These are phyloP conservation scores for Hyalella azteca DNA, from an alignment of 2,888 invertebrate genomes.

Conservation along the genomic window DNA sequence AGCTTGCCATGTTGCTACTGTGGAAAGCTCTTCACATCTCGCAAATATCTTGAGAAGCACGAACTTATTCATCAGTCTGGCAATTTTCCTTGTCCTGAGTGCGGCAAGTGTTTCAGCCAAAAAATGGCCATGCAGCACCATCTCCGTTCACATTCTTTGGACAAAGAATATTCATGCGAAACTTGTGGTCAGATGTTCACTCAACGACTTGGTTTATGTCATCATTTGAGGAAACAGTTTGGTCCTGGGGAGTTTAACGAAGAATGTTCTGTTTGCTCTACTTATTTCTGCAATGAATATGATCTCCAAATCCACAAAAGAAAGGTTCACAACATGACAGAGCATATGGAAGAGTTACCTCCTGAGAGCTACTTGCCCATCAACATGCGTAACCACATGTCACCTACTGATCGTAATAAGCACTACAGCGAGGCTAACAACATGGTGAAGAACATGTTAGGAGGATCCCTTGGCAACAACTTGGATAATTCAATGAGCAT, in stretches of 20 bases:
- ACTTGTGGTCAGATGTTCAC: slow-evolving; percentile 57
- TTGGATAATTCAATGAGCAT: slow-evolving; percentile 49
- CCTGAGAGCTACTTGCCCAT: slow-evolving; percentile 51
- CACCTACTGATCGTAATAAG: slow-evolving; percentile 48
- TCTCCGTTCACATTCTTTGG: slow-evolving; percentile 53
- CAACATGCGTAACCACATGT: slow-evolving; percentile 40
- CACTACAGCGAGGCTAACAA: slow-evolving; percentile 53
- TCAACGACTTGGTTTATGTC: slow-evolving; percentile 55
- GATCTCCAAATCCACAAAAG: slow-evolving; percentile 57
- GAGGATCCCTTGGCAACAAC: slow-evolving; percentile 48
- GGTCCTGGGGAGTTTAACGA: slow-evolving; percentile 52
- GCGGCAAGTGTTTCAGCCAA: slow-evolving; percentile 57
- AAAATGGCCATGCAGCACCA: slow-evolving; percentile 58
- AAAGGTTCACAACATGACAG: slow-evolving; percentile 56
- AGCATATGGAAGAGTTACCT: slow-evolving; percentile 52
- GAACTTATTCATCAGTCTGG: slow-evolving; percentile 56
- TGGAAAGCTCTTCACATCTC: slow-evolving; percentile 56
- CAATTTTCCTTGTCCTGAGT: slow-evolving; percentile 57
- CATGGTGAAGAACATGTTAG: slow-evolving; percentile 56
- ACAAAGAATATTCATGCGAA: slow-evolving; percentile 56
- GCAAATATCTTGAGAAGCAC: slow-evolving; percentile 58
- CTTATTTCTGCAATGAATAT: slow-evolving; percentile 55
- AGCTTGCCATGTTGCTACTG: slow-evolving; percentile 57
- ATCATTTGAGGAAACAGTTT: slow-evolving; percentile 57
- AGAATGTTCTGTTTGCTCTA: slow-evolving; percentile 54